phyloP scores from a whole-genome alignment of 2,888 invertebrate genomes.

The Hirtodrosophila cameraria region DNA sequence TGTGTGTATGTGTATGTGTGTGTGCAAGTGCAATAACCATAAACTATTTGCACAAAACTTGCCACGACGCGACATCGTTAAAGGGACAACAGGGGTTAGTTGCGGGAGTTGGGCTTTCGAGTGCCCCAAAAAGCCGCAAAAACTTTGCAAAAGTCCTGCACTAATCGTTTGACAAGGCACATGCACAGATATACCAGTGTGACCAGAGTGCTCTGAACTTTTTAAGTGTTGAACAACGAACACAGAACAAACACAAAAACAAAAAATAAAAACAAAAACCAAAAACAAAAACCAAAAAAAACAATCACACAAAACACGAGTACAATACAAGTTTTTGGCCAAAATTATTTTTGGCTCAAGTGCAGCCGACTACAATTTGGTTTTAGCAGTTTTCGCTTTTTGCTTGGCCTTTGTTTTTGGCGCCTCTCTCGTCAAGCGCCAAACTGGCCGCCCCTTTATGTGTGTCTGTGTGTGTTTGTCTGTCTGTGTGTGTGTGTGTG shows the following conservation, averaged over 20 bases:
- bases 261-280: too few relatives aligned
- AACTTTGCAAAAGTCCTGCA: slow-evolving; percentile 68
- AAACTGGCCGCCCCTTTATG: background rate
- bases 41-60: slow-evolving; percentile 79
- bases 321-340: slow-evolving; percentile 35
- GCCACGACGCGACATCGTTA: slow-evolving; percentile 58
- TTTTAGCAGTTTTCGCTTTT: background rate
- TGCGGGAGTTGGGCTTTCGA: slow-evolving; percentile 43
- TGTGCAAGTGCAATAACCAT: slow-evolving; percentile 70
- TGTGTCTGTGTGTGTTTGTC: background rate
- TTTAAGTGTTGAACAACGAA: slow-evolving; percentile 50
- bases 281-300: too few relatives aligned
- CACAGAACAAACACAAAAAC: slow-evolving; percentile 40
- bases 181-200: slow-evolving; percentile 22
- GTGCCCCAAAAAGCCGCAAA: slow-evolving; percentile 65
- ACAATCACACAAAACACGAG: slow-evolving; percentile 4
- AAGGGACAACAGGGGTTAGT: slow-evolving; percentile 11
- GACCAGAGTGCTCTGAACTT: slow-evolving; percentile 32
- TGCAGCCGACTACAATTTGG: slow-evolving; percentile 37
- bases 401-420: slow-evolving; percentile 24
- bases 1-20: slow-evolving; percentile 10
- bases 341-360: slow-evolving; percentile 57
- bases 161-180: slow-evolving; percentile 65
- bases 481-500: slow-evolving; percentile 8
- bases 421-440: slow-evolving; percentile 27